Base-by-base conservation (phyloP, 2,113 vertebrate genomes). In the Syngnathus typhle region DNA sequence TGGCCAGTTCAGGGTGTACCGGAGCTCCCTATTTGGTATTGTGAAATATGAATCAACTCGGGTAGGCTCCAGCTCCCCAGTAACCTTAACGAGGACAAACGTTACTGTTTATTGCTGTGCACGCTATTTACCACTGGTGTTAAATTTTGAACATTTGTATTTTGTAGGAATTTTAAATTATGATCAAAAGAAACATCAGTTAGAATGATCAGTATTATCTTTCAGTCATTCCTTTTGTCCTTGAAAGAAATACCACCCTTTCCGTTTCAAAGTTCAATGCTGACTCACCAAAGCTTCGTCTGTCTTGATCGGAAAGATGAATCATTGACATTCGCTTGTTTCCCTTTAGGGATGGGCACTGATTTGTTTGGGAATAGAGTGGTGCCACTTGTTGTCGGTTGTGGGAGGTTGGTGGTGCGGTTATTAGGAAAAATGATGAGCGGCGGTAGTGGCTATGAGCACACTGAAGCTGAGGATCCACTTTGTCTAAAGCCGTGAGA, bases 281-380 rank as follows among this genome's bases (percentile, higher is more conserved):
- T 4, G 23, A 68, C 54, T 73, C 49, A 60, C 64, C 23, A 7
- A 15, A 15, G 44, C 4, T 23, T 60, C 12, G 1, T 9, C 4
- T 60, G 71, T 68, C 52, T 61, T 64, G 69, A 78, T 60, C 77
- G 12, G 66, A 49, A 72, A 1, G 6, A 49, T 80, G 78, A 85
- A 43, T 77, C 73, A 69, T 32, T 18, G 13, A 13, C 10, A 64
- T 7, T 58, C 2, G 12, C 38, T 69, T 2, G 27, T 58, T 67
- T 38, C 1, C 7, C 56, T 54, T 4, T 21, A 58, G 52, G 56
- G 43, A 2, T 75, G 71, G 41, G 37, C 39, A 11, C 46, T 4
- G 51, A 78, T 75, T 64, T 73, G 49, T 51, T 72, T 52, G 5
- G 39, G 23, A n/a, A n/a, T 60, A 7, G 7, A 60, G 56, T 8